These are phyloP conservation scores for Ictidomys tridecemlineatus DNA, from an alignment of 2,113 vertebrate genomes.

Conservation along the genomic window DNA sequence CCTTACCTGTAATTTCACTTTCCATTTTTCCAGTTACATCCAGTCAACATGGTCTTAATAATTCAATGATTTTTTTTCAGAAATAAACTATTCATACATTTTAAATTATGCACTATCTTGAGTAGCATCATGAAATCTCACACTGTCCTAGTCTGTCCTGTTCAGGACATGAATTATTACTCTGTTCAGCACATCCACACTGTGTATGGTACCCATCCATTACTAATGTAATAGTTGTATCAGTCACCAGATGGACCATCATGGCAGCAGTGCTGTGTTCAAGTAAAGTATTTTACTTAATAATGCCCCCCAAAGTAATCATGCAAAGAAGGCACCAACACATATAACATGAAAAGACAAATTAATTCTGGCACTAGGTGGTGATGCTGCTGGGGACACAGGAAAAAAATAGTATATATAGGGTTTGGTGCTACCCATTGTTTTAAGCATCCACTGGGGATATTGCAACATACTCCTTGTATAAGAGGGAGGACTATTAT, in stretches of 20 bases:
- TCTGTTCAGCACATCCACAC: not conserved
- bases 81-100: not conserved
- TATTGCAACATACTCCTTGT: not conserved
- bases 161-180: not conserved
- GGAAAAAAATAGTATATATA: too few relatives aligned
- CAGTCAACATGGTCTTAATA: not conserved
- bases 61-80: too few relatives aligned
- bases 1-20: not conserved
- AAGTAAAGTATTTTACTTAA: not conserved
- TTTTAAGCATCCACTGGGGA: not conserved
- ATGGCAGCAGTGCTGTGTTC: not conserved
- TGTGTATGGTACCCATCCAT: too few relatives aligned
- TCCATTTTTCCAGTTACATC: not conserved
- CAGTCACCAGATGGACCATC: too few relatives aligned
- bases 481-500: not conserved
- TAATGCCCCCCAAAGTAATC: not conserved
- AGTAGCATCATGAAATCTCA: not conserved
- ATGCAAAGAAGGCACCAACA: not conserved
- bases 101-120: not conserved
- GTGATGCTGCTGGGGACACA: too few relatives aligned
- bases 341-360: not conserved
- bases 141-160: not conserved
- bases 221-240: too few relatives aligned
- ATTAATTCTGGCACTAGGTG: not conserved
- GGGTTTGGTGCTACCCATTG: too few relatives aligned